Evolutionary conservation across 2,797 vertebrate species (phyloP).

Genomic region (Tiaroga cobitis): DNA sequence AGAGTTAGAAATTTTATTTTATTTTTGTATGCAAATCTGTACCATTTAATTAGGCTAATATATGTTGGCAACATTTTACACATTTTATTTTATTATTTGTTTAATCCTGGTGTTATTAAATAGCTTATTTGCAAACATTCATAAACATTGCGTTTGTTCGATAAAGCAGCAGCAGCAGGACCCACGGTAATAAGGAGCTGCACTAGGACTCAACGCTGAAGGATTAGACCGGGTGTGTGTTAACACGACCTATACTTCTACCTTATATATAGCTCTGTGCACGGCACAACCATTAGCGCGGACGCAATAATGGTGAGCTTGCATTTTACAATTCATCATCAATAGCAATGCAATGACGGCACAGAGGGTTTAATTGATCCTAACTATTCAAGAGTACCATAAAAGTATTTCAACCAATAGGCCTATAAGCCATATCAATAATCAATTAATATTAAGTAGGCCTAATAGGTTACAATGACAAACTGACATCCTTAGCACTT

Average conservation of each 20-base stretch:
- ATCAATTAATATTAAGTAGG: not conserved
- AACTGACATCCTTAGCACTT: not conserved
- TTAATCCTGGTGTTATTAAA: not conserved
- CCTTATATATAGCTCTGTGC: not conserved
- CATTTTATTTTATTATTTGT: not conserved
- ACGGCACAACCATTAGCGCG: not conserved
- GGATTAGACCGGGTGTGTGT: not conserved
- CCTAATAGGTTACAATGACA: not conserved
- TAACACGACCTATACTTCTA: conserved; percentile 16
- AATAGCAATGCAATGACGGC: not conserved
- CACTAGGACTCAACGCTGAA: not conserved
- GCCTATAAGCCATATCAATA: not conserved
- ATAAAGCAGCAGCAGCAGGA: not conserved
- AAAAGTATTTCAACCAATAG: not conserved
- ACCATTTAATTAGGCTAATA: not conserved
- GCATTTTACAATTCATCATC: not conserved
- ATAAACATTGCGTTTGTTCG: not conserved
- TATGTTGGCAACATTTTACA: not conserved
- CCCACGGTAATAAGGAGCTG: not conserved
- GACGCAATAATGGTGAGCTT: not conserved
- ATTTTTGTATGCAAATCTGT: not conserved
- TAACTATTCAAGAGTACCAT: not conserved
- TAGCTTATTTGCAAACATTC: not conserved
- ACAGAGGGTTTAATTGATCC: not conserved
- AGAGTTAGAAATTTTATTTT: not conserved